Evolutionary conservation across 2,113 vertebrate genomes (phyloP).

Genomic region (Spermophilus dauricus): DNA sequence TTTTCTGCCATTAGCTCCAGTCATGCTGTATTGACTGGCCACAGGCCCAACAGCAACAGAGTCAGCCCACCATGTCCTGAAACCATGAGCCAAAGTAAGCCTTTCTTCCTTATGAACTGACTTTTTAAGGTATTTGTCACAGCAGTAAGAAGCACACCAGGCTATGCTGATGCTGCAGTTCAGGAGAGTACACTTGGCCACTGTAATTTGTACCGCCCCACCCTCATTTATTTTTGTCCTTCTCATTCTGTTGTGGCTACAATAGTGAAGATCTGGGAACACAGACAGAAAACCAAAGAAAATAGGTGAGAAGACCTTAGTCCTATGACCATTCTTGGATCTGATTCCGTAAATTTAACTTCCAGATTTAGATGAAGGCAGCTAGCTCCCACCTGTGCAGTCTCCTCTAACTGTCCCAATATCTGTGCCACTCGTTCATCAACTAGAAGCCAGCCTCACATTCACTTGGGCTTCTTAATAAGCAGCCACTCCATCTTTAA

Average conservation of each 20-base stretch:
- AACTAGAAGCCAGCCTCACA: not conserved
- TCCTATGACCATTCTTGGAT: not conserved
- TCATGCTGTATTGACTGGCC: not conserved
- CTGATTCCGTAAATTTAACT: not conserved
- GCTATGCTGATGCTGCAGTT: not conserved
- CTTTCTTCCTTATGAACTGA: not conserved
- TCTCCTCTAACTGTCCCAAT: not conserved
- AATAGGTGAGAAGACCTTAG: not conserved
- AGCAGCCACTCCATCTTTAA: not conserved
- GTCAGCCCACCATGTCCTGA: not conserved
- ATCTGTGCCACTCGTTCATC: not conserved
- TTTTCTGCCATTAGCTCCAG: not conserved
- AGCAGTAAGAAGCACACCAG: not conserved
- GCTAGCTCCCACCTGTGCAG: too few relatives aligned
- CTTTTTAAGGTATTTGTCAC: not conserved
- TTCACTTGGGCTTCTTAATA: not conserved
- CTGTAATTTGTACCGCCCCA: rapidly evolving
- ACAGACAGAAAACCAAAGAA: too few relatives aligned
- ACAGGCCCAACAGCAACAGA: not conserved
- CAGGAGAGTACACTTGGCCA: not conserved
- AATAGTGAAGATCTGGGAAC: not conserved
- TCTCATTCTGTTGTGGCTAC: not conserved
- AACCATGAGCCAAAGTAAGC: not conserved
- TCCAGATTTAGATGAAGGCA: not conserved
- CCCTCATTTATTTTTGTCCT: not conserved